Base-by-base conservation (phyloP, 1,140 invertebrate species). In the Drosophila pseudoobscura region DNA sequence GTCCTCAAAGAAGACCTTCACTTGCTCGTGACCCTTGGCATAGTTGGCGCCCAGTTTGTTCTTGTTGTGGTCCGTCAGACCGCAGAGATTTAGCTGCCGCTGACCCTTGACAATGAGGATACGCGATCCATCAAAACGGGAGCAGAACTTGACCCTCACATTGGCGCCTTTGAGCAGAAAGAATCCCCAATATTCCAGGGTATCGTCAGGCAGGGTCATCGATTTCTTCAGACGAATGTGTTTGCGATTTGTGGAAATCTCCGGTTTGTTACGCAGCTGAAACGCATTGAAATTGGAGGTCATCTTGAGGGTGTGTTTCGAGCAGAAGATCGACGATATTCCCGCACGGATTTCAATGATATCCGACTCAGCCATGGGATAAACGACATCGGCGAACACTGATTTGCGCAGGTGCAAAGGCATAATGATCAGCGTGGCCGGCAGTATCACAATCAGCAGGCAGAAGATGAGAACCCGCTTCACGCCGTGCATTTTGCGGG, bases 101-200 rank as follows among this genome's bases (percentile, higher is more conserved):
- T 96, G 95, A 3, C 95, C 96, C 93, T 95, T 95, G 0, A 96
- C 95, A 2, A 97, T 95, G 62, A 97, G 92, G 78, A 97, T 94
- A 56, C 95, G 94, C 8, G 96, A 95, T 58, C 96, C 96, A 78
- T 95, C 93, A 91, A 94, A 95, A 91, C 95, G 93, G 45, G 96
- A 96, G 91, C 97, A 97, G 41, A 96, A 94, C 73, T 95, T 96
- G 7, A 97, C 92, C 51, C 93, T 93, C 2, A 97, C 95, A 13
- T 93, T 94, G 11, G 96, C 95, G 15, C 96, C 96, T 90, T 94
- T 94, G 22, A 96, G 93, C 13, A 97, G 91, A 92, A 96, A 97
- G 93, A 97, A 97, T 22, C 96, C 96, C 96, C 96, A 97, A 92
- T 97, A 97, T 91, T 97, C 96, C 39, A 97, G 92, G 22, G 96